Base-by-base conservation (phyloP, 2,888 invertebrate genomes). In the Heteromurus nitidus region DNA sequence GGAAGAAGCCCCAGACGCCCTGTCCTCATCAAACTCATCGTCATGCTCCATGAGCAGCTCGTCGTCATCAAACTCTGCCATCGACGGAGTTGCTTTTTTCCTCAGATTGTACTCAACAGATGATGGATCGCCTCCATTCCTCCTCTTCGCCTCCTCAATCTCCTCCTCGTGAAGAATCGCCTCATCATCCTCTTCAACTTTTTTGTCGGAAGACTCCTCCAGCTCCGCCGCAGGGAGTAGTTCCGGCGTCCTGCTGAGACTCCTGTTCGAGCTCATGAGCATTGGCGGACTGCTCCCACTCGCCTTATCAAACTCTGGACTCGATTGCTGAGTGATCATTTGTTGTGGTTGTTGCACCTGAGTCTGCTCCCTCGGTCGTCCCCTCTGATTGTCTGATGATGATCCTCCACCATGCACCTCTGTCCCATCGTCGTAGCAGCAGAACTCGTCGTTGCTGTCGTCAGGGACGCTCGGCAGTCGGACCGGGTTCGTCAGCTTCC, bases 51-150 rank as follows among this genome's bases (percentile, higher is more conserved):
- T 53, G 53, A 53, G 20, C 13, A 88, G 87, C 67, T 88, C 88
- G 64, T 88, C 88, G 60, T 88, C 88, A 58, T 88, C 88, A 67
- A 88, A 88, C 62, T 75, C 75, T 11, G 75, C 75, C 65, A 75
- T 65, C 28, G 36, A 36, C 11, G 75, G 31, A 20, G n/a, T n/a
- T 3, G 16, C 20, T 28, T 75, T 75, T 20, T 75, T 75, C 42
- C 75, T 24, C 18, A 75, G 60, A 65, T 75, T 75, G 75, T 75
- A 75, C 75, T 75, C 75, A 18, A 47, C 47, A n/a, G n/a, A n/a
- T 70, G 20, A n/a, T 36, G 36, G 3, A 22, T 58, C 47, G 2
- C 24, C 72, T 16, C 24, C 42, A 20, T 26, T 26, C 5, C 7
- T 53, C 22, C 11, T 60, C 5, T 5, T 62, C 36, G n/a, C 18